Conservation (phyloP, 1,140 invertebrate genomes). For the Saccostrea echinata region DNA sequence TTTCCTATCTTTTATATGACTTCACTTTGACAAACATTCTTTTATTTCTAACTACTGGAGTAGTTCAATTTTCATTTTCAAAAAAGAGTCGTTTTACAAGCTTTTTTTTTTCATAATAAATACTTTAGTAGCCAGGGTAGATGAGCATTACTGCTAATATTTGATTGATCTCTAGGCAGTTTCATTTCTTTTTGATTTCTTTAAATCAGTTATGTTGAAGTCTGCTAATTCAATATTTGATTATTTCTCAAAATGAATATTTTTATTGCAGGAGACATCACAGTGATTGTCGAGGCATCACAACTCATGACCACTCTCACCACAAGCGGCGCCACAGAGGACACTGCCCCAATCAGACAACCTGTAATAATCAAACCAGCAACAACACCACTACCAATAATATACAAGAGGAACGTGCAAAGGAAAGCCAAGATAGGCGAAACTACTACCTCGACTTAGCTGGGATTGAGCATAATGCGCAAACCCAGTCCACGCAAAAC, state of each 20-base stretch:
- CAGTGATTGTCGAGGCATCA: constrained; percentile 69
- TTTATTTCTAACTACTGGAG: no score
- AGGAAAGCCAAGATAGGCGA: constrained; percentile 77
- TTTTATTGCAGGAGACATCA: constrained; percentile 72
- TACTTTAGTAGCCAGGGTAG: no score
- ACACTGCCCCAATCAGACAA: constrained; percentile 39
- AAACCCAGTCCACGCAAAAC: constrained; percentile 65
- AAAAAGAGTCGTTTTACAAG: no score
- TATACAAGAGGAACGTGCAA: constrained; percentile 57
- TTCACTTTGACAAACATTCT: not conserved
- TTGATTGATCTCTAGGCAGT: no score
- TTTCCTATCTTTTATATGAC: not conserved
- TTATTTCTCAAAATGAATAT: no score
- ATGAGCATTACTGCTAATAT: no score
- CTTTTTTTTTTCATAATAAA: no score
- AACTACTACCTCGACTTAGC: constrained; percentile 81
- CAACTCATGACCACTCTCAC: constrained; percentile 64
- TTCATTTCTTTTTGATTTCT: no score
- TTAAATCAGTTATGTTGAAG: no score
- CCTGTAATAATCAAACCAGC: constrained; percentile 12
- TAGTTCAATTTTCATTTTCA: no score
- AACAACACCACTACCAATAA: constrained; percentile 57
- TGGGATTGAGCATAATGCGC: constrained; percentile 78
- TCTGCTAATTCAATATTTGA: no score
- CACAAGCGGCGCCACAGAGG: constrained; percentile 68